Conservation (phyloP, 2,888 invertebrate species). For the Catocala sponsa region DNA sequence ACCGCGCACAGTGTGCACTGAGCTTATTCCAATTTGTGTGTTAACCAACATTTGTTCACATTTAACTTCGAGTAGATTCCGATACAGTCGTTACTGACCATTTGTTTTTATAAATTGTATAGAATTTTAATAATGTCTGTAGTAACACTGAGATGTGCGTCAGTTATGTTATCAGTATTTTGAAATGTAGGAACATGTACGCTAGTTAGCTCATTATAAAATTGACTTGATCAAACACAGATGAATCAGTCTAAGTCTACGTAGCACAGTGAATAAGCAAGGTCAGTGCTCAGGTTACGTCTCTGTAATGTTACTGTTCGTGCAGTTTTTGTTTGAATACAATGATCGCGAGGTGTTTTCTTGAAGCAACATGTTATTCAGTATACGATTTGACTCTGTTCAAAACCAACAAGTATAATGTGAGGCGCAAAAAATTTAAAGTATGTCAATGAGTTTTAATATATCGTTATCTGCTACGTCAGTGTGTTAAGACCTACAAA, state of each 20-base stretch:
- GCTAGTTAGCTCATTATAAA: constrained; percentile 37
- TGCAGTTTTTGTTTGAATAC: constrained; percentile 49
- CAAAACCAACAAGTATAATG: constrained; percentile 49
- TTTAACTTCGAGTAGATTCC: constrained; percentile 36
- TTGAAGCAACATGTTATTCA: constrained; percentile 67
- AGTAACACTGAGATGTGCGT: not conserved
- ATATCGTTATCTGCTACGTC: constrained; percentile 34
- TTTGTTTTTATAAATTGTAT: constrained; percentile 13
- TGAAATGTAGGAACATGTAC: constrained; percentile 27
- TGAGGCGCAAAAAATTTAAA: constrained; percentile 47
- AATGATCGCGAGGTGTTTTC: constrained; percentile 66
- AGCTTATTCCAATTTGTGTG: constrained; percentile 37
- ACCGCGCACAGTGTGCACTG: constrained; percentile 32
- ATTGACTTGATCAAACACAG: constrained; percentile 61
- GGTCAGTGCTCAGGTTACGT: constrained; percentile 62
- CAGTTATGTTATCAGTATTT: constrained; percentile 9
- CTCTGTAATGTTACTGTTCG: constrained; percentile 48
- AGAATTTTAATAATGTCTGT: not conserved
- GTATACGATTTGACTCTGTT: constrained; percentile 61
- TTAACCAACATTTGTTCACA: constrained; percentile 33
- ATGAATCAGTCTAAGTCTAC: constrained; percentile 65
- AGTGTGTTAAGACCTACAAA: constrained; percentile 8
- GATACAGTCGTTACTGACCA: constrained; percentile 26
- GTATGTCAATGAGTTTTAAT: constrained; percentile 45
- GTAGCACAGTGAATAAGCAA: constrained; percentile 59